A percentile compares a stretch with the other conserved stretches of the same genome.
phyloP scores from a whole-genome alignment of 2,797 vertebrate species.

The Cercopithecus diana region DNA sequence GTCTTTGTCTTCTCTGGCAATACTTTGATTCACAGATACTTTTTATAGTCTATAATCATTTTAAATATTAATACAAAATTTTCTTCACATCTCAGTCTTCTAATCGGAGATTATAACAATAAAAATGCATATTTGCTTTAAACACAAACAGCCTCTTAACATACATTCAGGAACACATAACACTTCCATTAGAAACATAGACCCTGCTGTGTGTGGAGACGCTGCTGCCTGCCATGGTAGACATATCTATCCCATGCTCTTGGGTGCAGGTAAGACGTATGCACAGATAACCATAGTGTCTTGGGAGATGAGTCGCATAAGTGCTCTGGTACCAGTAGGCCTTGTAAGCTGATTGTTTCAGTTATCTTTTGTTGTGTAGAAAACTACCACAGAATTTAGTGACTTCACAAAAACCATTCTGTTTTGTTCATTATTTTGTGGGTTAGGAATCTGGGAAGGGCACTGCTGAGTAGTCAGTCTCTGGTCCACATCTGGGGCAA shows the following conservation, averaged over 20 bases:
- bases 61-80: background rate
- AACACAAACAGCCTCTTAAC: background rate
- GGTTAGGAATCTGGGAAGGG: background rate
- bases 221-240: fast-evolving
- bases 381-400: background rate
- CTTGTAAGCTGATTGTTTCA: background rate
- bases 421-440: background rate
- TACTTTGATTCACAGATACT: background rate
- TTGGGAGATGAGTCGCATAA: background rate
- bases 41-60: background rate
- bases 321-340: background rate
- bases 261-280: background rate
- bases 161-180: background rate
- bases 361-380: background rate
- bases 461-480: background rate
- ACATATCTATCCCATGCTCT: background rate
- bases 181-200: background rate
- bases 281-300: background rate
- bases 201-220: background rate
- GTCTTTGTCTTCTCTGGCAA: background rate
- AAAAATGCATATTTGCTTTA: background rate
- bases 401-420: background rate
- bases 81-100: background rate
- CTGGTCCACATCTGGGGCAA: background rate
- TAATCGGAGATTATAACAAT: background rate